Evolutionary conservation across 2,113 vertebrate species (phyloP).

Genomic region (Pteropus alecto): DNA sequence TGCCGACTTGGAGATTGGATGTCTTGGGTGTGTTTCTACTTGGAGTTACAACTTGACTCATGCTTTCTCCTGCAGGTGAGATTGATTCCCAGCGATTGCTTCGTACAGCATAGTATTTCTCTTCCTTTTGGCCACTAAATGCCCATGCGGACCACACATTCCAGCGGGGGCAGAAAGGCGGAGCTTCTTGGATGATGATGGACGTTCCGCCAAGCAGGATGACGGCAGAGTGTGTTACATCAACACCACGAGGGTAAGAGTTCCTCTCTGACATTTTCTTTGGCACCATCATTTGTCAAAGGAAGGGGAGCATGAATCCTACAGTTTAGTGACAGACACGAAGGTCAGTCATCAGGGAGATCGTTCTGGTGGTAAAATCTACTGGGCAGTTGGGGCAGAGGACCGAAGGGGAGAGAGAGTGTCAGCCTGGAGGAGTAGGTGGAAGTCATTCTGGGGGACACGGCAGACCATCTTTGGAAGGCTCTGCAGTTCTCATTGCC

Average conservation of each 20-base stretch:
- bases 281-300: neutral
- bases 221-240: slow-evolving; percentile 49
- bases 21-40: neutral
- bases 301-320: neutral
- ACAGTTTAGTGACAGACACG: neutral
- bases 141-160: neutral
- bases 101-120: neutral
- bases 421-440: neutral
- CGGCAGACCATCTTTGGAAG: neutral
- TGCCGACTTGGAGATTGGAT: neutral
- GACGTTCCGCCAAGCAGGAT: slow-evolving; percentile 55
- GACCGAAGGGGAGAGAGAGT: neutral
- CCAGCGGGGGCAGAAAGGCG: neutral
- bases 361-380: neutral
- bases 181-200: slow-evolving; percentile 57
- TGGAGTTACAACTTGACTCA: neutral
- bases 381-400: neutral
- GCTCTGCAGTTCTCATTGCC: neutral
- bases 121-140: neutral
- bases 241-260: slow-evolving; percentile 58
- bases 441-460: neutral
- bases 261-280: neutral
- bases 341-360: neutral
- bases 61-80: slow-evolving; percentile 44
- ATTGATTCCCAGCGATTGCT: neutral